Percentiles rank a stretch among this genome's conserved stretches.
Evolutionary conservation across 2,888 invertebrate species (phyloP).

Genomic region (Pollenia griseotomentosa): DNA sequence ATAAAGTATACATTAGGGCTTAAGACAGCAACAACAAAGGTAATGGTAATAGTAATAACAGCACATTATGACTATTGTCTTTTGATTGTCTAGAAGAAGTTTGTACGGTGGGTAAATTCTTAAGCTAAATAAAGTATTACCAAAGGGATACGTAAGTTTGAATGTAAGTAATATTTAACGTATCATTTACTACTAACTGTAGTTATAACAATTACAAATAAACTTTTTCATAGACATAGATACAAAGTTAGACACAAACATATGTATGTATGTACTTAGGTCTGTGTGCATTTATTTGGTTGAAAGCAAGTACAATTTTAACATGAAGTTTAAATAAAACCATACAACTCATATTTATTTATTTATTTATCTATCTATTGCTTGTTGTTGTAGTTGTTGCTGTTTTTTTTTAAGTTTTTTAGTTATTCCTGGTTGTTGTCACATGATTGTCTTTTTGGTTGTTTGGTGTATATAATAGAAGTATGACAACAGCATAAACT

Average conservation of each 20-base stretch:
- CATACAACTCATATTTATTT: slow-evolving; percentile 62
- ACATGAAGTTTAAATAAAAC: slow-evolving; percentile 56
- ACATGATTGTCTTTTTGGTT: slow-evolving; percentile 27
- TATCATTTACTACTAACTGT: slow-evolving; percentile 58
- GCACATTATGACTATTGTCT: slow-evolving; percentile 64
- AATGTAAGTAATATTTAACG: slow-evolving; percentile 29
- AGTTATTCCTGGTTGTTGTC: slow-evolving; percentile 17
- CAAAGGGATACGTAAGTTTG: not conserved
- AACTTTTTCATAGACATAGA: not conserved
- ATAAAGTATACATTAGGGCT: slow-evolving; percentile 50
- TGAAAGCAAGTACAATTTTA: slow-evolving; percentile 25
- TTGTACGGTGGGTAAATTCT: slow-evolving; percentile 32
- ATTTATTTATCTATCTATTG: slow-evolving; percentile 11
- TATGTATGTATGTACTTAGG: not conserved
- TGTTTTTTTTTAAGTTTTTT: slow-evolving; percentile 18
- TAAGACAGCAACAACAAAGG: slow-evolving; percentile 26
- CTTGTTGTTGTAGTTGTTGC: slow-evolving; percentile 34
- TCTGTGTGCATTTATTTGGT: not conserved
- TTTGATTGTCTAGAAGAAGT: slow-evolving; percentile 66
- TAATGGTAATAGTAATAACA: slow-evolving; percentile 36
- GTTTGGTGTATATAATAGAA: slow-evolving; percentile 19
- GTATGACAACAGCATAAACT: slow-evolving; percentile 40
- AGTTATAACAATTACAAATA: slow-evolving; percentile 35
- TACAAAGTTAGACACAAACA: not conserved
- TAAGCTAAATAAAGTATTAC: slow-evolving; percentile 23